Base-by-base conservation (phyloP, 2,797 vertebrate species). In the Corythornis leucogaster region DNA sequence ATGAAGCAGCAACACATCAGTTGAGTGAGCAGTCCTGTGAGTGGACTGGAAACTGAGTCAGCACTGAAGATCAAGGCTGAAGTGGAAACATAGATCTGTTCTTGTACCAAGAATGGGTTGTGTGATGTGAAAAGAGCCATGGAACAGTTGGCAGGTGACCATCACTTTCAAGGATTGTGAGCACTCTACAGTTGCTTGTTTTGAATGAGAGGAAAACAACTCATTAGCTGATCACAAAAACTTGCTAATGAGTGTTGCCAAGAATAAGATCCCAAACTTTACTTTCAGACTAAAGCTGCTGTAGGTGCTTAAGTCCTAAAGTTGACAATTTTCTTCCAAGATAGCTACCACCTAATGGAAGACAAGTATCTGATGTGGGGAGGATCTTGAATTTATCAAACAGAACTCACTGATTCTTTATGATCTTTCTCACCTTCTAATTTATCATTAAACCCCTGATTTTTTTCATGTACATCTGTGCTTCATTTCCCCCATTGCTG, bases 401-500 rank as follows among this genome's bases (percentile, higher is more conserved):
- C 26, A 50, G 17, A 89, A n/a, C 38, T 78, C 25, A 8, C 2
- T 31, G 38, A 20, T 68, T 57, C 45, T 74, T 94, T 81, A 43
- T 89, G 51, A 20, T 54, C 14, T 84, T 90, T 88, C 46, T 89
- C 86, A 61, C 31, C 17, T 80, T 38, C 25, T 83, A 68, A 77
- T 64, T 91, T 92, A 80, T 92, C 57, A 90, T 92, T 91, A 96
- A 94, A 92, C 0, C 11, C 2, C 26, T 62, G 18, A 26, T 33
- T 63, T 88, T 77, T 91, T 20, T 51, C 25, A 68, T 4, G 9
- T 61, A 30, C 8, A 6, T 35, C 26, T 63, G 12, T 85, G 59
- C 22, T 91, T 91, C 3, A 1, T 74, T 89, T 84, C 25, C 18
- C 71, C 19, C 30, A 9, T 55, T 88, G 30, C 16, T 90, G n/a